Evolutionary conservation across 64 coral and sea anemone genomes (phyloP).

Genomic region (Montipora capricornis): DNA sequence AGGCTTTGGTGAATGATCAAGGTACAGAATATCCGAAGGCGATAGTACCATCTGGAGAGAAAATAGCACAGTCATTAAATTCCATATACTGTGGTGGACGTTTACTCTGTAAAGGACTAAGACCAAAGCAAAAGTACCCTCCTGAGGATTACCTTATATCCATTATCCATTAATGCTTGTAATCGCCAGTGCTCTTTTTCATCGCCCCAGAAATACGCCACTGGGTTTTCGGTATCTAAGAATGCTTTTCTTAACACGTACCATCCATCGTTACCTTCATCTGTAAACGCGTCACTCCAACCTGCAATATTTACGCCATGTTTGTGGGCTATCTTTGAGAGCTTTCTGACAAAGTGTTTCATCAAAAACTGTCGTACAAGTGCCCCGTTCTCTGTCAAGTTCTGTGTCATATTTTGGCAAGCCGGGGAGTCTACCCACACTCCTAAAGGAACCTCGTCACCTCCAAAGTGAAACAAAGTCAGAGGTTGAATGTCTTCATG

Average conservation of each 20-base stretch:
- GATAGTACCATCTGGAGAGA: neutral
- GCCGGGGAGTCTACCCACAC: constrained; percentile 35
- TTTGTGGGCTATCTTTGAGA: neutral
- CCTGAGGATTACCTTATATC: neutral
- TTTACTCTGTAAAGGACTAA: no score
- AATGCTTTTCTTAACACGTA: neutral
- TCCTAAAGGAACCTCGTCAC: constrained; percentile 50
- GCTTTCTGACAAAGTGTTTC: constrained; percentile 40
- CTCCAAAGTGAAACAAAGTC: constrained; percentile 71
- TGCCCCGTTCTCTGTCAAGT: neutral
- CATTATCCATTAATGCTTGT: neutral
- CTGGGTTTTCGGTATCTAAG: neutral
- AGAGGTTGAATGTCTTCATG: constrained; percentile 69
- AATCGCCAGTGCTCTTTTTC: neutral
- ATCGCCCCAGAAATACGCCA: constrained; percentile 17
- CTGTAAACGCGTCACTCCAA: constrained; percentile 43
- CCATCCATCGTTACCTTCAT: neutral
- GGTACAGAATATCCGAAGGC: neutral
- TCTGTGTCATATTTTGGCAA: neutral
- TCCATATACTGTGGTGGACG: no score
- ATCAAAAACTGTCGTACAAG: neutral
- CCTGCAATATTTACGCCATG: constrained; percentile 12
- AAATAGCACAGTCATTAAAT: neutral
- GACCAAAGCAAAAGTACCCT: no score
- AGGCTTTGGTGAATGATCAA: neutral